phyloP scores from a whole-genome alignment of 2,888 invertebrate genomes.

The Tortricodes alternella region DNA sequence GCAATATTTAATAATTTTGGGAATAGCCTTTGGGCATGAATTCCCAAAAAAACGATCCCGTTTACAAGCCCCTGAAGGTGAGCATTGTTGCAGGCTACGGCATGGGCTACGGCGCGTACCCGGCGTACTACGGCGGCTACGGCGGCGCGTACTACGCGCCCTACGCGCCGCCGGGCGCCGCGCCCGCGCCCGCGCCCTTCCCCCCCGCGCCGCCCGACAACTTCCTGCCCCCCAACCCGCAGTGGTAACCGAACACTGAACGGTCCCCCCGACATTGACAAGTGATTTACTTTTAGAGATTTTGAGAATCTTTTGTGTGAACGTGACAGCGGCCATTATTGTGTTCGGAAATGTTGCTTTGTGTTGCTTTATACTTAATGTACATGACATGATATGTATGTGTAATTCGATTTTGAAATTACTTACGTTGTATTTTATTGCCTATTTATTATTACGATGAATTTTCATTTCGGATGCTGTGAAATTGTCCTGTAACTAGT shows the following conservation, averaged over 20 bases:
- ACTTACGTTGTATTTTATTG: conserved; percentile 7
- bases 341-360: conserved; percentile 32
- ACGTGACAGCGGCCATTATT: conserved; percentile 32
- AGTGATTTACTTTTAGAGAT: conserved; percentile 33
- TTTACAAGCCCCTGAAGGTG: no score
- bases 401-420: conserved; percentile 6
- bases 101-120: conserved; percentile 70
- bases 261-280: conserved; percentile 21
- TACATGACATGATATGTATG: conserved; percentile 11
- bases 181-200: conserved; percentile 44
- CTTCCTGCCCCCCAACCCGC: conserved; percentile 69
- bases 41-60: no score
- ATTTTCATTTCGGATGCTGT: neutral
- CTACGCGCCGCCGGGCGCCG: conserved; percentile 57
- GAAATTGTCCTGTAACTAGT: conserved; percentile 8
- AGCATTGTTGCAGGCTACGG: conserved; percentile 59
- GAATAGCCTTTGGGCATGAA: no score
- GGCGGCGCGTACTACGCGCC: conserved; percentile 67
- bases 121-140: conserved; percentile 82
- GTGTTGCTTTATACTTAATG: conserved; percentile 8
- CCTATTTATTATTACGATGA: conserved; percentile 21
- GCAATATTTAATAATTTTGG: no score
- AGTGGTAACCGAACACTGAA: conserved; percentile 63
- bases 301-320: conserved; percentile 33
- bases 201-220: conserved; percentile 39